These are phyloP conservation scores for Cyprinodon tularosa DNA, from an alignment of 2,113 vertebrate genomes.

Conservation along the genomic window DNA sequence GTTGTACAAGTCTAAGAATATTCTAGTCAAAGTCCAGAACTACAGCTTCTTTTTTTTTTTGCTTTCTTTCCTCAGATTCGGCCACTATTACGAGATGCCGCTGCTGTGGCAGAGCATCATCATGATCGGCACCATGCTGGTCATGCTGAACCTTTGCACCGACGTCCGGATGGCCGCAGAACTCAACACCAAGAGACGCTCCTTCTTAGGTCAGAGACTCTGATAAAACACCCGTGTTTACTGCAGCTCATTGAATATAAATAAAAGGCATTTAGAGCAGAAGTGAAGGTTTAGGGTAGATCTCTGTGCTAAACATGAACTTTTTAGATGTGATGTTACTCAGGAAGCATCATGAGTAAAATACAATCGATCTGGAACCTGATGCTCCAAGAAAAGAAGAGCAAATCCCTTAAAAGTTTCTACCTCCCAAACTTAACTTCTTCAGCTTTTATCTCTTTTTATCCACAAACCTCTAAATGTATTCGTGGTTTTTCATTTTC, in stretches of 20 bases:
- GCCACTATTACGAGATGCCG: constrained; percentile 89
- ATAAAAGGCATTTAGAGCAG: too few species aligned
- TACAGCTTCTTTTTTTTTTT: neutral
- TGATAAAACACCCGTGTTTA: too few species aligned
- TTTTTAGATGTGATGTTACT: too few species aligned
- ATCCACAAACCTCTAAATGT: neutral
- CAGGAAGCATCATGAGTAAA: too few species aligned
- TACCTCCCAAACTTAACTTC: too few species aligned
- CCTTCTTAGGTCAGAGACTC: constrained; percentile 88
- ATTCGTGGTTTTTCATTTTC: too few species aligned
- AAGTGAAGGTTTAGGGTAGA: too few species aligned
- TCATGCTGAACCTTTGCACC: constrained; percentile 95
- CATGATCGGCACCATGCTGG: constrained; percentile 94
- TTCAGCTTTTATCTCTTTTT: neutral
- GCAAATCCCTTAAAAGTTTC: too few species aligned
- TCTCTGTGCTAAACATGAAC: too few species aligned
- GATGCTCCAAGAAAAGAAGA: too few species aligned
- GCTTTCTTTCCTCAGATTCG: constrained; percentile 81
- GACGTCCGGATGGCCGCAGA: constrained; percentile 87
- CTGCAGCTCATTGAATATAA: neutral
- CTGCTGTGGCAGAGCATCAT: constrained; percentile 95
- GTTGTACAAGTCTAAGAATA: neutral
- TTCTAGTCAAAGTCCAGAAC: neutral
- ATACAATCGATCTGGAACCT: too few species aligned
- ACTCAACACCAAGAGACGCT: constrained; percentile 85